Conservation (phyloP, 2,113 vertebrate genomes). For the Oncorhynchus nerka region DNA sequence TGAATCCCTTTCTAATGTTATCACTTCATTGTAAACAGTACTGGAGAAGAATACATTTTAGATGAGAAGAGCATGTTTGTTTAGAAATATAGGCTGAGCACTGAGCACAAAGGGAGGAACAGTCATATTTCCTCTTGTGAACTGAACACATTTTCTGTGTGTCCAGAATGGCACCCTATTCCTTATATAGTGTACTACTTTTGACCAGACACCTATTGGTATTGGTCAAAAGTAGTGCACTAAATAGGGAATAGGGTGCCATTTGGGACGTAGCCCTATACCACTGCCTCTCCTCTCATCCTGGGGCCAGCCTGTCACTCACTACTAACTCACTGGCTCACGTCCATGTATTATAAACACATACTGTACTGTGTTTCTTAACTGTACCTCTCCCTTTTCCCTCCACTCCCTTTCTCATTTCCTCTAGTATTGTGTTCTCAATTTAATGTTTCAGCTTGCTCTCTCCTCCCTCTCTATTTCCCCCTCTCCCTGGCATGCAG, state of each 20-base stretch:
- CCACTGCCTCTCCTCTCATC: neutral
- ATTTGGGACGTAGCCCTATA: too few species aligned
- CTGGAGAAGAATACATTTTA: neutral
- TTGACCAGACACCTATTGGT: too few species aligned
- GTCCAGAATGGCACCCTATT: too few species aligned
- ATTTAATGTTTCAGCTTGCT: neutral
- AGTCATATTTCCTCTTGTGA: neutral
- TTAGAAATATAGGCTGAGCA: neutral
- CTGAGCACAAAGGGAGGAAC: neutral
- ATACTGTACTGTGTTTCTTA: neutral
- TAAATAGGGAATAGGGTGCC: too few species aligned
- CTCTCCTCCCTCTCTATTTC: neutral
- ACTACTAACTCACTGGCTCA: neutral
- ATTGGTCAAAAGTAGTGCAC: too few species aligned
- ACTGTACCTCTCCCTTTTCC: neutral
- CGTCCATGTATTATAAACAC: neutral
- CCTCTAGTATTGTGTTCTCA: neutral
- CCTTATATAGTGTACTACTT: too few species aligned
- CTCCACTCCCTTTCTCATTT: neutral
- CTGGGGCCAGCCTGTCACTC: neutral
- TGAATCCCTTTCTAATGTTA: neutral
- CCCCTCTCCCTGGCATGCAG: too few species aligned
- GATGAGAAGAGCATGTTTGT: conserved; percentile 1
- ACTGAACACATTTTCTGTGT: neutral
- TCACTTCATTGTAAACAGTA: conserved; percentile 1